phyloP scores from a whole-genome alignment of 37 sponge, comb jelly and placozoan species.

The Oopsacas minuta region DNA sequence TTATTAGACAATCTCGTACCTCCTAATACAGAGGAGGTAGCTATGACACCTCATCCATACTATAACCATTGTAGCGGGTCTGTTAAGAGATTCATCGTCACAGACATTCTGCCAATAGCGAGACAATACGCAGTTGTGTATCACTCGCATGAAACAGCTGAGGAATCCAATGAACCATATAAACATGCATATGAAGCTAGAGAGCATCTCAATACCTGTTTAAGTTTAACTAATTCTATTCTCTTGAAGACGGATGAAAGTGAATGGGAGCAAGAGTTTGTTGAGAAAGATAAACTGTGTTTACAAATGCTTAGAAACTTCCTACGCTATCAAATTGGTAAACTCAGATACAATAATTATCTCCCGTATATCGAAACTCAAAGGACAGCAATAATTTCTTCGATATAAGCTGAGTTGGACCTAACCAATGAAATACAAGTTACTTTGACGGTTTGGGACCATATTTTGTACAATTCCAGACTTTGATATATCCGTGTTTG shows the following conservation, averaged over 20 bases:
- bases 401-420: too few species aligned
- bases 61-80: not conserved
- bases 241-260: not conserved
- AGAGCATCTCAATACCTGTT: not conserved
- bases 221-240: not conserved
- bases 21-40: not conserved
- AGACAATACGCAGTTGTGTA: not conserved
- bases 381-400: too few species aligned
- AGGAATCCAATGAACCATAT: not conserved
- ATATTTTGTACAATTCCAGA: too few species aligned
- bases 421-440: too few species aligned
- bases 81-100: not conserved
- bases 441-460: too few species aligned
- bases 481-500: too few species aligned
- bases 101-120: not conserved
- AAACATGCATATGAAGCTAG: constrained; percentile 1
- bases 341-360: too few species aligned
- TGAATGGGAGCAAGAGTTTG: not conserved
- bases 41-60: not conserved
- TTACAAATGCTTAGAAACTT: not conserved
- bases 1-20: too few species aligned
- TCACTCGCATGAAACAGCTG: not conserved
- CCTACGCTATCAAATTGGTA: not conserved
- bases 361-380: not conserved
- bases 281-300: not conserved